Base-by-base conservation (phyloP, 2,797 vertebrate species). In the Thunnus albacares region DNA sequence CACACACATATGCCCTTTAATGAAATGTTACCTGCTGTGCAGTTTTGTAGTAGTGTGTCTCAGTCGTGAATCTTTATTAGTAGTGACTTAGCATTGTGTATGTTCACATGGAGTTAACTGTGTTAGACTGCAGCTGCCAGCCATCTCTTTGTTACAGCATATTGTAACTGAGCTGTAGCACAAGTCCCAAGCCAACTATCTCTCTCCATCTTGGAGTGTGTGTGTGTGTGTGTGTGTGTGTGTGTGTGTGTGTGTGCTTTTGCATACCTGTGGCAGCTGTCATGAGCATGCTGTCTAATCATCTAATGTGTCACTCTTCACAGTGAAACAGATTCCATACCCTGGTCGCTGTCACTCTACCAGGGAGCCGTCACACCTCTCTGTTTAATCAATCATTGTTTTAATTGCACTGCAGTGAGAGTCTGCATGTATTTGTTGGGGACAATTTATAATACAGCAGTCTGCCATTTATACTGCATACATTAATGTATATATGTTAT, bases 281-380 rank as follows among this genome's bases (percentile, higher is more conserved):
- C 83, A 81, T 30, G 61, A 87, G 80, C 91, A 90, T 73, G 79
- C 82, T 87, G 87, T 89, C 82, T 90, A 90, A 93, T 93, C 89
- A 90, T 87, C 83, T 82, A 66, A 88, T 58, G 79, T 89, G 91
- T 92, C 92, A 89, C 80, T 89, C 82, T 71, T 80, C 80, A 70
- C 84, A 70, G 60, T 79, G 75, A 68, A 87, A 83, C 90, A 84
- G 71, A 84, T 77, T 74, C 63, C 74, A 77, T 79, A 66, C 76
- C 77, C 52, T 58, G 72, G 66, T 88, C 12, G 64, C 75, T 85
- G 90, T 86, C 90, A 84, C 71, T 87, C 71, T 68, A 64, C 59
- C 58, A 47, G 63, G 11, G 55, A 83, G 65, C 51, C 43, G 45
- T 75, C 74, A 49, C 62, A 72, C 64, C 52, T 64, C 71, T 87